phyloP scores from a whole-genome alignment of 2,888 invertebrate species.

The Archips crataeganus region DNA sequence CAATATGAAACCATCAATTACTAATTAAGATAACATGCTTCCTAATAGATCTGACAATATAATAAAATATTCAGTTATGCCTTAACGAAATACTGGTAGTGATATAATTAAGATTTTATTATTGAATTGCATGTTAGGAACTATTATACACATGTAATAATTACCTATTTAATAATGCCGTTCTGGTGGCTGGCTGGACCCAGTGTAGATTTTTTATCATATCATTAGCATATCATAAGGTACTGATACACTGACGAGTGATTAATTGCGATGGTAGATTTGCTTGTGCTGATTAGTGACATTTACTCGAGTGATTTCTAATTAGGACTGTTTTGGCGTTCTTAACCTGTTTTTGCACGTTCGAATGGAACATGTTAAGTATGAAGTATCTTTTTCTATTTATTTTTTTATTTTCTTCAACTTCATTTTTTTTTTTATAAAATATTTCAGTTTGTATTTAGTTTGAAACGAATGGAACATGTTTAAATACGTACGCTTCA shows the following conservation, averaged over 20 bases:
- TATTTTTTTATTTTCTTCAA: too few species aligned
- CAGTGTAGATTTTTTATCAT: constrained; percentile 84
- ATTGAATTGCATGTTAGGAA: constrained; percentile 75
- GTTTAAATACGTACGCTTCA: too few species aligned
- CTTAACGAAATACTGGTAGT: constrained; percentile 81
- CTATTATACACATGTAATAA: constrained; percentile 60
- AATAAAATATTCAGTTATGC: constrained; percentile 76
- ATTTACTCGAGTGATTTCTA: background rate
- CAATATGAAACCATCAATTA: constrained; percentile 79
- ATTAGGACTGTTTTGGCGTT: background rate
- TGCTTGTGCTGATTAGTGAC: constrained; percentile 51
- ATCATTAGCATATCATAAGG: constrained; percentile 83
- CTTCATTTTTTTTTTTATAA: too few species aligned
- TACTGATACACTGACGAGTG: constrained; percentile 58
- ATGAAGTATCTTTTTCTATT: too few species aligned
- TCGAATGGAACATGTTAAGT: background rate
- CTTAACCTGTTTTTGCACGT: background rate
- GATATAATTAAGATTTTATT: constrained; percentile 71
- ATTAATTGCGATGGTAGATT: constrained; percentile 56
- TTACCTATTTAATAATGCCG: constrained; percentile 54
- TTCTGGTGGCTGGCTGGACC: constrained; percentile 72
- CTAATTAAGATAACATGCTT: constrained; percentile 82
- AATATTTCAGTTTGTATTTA: too few species aligned
- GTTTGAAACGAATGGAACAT: too few species aligned
- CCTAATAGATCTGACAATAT: constrained; percentile 85